Base-by-base conservation (phyloP, 2,888 invertebrate species). In the Chironomus tentans region DNA sequence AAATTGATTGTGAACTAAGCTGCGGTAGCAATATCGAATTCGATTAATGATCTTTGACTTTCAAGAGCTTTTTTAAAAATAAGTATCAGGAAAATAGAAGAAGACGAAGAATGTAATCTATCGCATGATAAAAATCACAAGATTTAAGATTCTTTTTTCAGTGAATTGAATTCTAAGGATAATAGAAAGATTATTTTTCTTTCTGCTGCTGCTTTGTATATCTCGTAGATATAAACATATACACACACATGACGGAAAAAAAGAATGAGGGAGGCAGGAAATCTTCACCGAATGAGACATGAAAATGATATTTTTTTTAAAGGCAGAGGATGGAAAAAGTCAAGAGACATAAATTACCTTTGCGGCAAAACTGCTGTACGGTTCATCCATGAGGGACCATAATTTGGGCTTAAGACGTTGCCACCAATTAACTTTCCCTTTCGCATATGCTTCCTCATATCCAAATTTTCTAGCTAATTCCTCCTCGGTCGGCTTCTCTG, bases 351-450 rank as follows among this genome's bases (percentile, higher is more conserved):
- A 6, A 76, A 84, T 82, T 86, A 97, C 98, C 92, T 98, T 98
- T 78, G 98, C 98, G 80, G 94, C 91, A 82, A 93, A 93, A 76
- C 98, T 98, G 82, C 98, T 98, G 85, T 99, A 98, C 0, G 99
- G 99, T 84, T 99, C 99, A 83, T 99, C 99, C 84, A 99, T 99
- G 77, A 99, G 88, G 56, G 98, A 97, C 98, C 98, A 99, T 84
- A 98, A 94, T 85, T 95, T 95, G 62, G 98, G 98, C 84, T 98
- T 97, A 82, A 94, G 88, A 81, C 92, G 90, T 86, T 98, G 98
- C 98, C 98, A 99, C 93, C 95, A 95, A 77, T 93, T 92, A 77
- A 95, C 87, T 48, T 92, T 93, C 79, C 95, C 95, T 79, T 92
- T 92, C 85, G 91, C 91, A 84, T 95, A 97, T 83, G 95, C 95